phyloP scores from a whole-genome alignment of 2,113 vertebrate species.

The Indri indri region DNA sequence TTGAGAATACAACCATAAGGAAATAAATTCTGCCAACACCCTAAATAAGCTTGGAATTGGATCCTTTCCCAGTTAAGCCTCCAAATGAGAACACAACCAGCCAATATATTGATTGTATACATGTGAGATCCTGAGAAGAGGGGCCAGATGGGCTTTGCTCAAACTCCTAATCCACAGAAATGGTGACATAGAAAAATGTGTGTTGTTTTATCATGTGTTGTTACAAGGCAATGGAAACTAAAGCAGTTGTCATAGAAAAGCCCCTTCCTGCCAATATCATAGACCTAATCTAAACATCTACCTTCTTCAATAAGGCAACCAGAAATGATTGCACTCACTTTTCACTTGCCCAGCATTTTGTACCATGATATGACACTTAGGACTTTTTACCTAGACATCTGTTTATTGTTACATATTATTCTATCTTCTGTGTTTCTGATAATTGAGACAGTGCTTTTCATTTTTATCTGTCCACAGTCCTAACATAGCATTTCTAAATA shows the following conservation, averaged over 20 bases:
- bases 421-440: not conserved
- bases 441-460: not conserved
- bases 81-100: not conserved
- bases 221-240: not conserved
- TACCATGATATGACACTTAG: not conserved
- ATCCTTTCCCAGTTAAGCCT: not conserved
- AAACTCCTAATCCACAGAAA: not conserved
- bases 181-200: not conserved
- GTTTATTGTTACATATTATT: not conserved
- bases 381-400: not conserved
- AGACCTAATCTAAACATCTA: not conserved
- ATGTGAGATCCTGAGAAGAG: not conserved
- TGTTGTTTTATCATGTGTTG: not conserved
- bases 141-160: rapidly evolving
- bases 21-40: not conserved
- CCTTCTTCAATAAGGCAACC: not conserved
- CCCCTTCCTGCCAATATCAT: not conserved
- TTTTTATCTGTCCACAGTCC: not conserved
- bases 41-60: not conserved
- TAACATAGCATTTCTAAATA: not conserved
- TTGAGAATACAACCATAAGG: not conserved
- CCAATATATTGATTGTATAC: not conserved
- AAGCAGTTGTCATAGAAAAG: not conserved
- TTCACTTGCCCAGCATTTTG: not conserved
- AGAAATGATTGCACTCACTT: not conserved